Evolutionary conservation across 2,888 invertebrate species (phyloP), one percentile per base, ranked within the genome.

Genomic region (Callinectes sapidus): DNA sequence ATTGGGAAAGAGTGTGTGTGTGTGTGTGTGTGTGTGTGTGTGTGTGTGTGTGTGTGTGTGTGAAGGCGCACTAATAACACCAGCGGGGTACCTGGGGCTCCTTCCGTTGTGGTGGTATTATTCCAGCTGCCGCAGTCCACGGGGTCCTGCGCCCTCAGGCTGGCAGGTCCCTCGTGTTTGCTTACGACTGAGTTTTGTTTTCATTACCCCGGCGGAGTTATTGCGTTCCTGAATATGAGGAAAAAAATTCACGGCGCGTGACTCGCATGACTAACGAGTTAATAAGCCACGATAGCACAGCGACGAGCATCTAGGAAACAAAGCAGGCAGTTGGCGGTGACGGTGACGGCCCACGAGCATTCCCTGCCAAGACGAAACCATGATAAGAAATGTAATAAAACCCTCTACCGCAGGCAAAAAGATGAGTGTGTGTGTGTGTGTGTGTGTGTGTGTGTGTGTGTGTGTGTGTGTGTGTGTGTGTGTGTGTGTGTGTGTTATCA

Each of bases 151-250:
- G 42, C 23, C 85, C 90, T 55, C 35, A n/a, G 54, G 23, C 91
- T 66, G 55, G 48, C 42, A n/a, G 32, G 35, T 32, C 88, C 81
- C 55, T n/a, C 35, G 85, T 92, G 91, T 92, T 92, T 92, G 81
- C 54, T 61, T 89, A 92, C 54, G 39, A 54, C 91, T 39, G 89
- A 88, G 88, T 92, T 92, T 89, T 92, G 89, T 92, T 92, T 92
- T 92, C 91, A 92, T 92, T 92, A 89, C 91, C 28, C 39, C 28
- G 81, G n/a, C 89, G 48, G 16, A 81, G 81, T 92, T 92, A 92
- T 92, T 92, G 55, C 91, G 77, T 71, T 61, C 54, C 87, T 23
- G 81, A 35, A 85, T 89, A 85, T 88, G 81, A 89, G 85, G 42
- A 89, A 35, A 85, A 85, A 54, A 48, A 28, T 48, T 54, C 35